Conservation (phyloP, 2,797 vertebrate genomes). For the Tenualosa thibaudeaui region DNA sequence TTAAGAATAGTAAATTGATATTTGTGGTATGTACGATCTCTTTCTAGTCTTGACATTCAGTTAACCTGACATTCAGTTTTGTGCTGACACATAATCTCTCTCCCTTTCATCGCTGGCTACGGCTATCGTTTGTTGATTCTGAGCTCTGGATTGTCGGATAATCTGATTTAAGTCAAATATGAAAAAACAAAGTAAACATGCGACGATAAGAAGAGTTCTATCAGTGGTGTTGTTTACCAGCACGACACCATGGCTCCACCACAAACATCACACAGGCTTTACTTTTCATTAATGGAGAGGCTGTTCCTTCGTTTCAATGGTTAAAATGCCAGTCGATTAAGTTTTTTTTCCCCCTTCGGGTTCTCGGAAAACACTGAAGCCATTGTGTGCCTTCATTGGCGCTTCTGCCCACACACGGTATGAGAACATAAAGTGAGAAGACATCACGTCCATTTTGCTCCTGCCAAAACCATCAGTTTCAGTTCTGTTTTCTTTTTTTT, state of each 20-base stretch:
- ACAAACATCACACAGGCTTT: background rate
- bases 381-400: background rate
- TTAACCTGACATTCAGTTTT: background rate
- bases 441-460: background rate
- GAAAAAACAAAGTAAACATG: constrained; percentile 9
- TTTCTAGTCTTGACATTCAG: background rate
- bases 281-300: background rate
- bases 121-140: background rate
- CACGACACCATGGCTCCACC: background rate
- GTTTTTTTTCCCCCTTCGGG: background rate
- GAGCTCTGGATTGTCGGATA: constrained; percentile 21
- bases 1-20: background rate
- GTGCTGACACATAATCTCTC: background rate
- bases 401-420: background rate
- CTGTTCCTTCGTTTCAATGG: background rate
- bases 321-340: constrained; percentile 1
- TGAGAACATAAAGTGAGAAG: constrained; percentile 13
- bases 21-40: background rate
- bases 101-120: background rate
- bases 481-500: background rate
- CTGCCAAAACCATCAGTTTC: background rate
- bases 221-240: background rate
- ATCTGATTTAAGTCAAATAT: constrained; percentile 23
- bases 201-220: background rate
- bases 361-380: constrained; percentile 11